Evolutionary conservation across 1,140 invertebrate species (phyloP), one percentile per base, ranked within the genome.

Genomic region (Temnothorax nylanderi): DNA sequence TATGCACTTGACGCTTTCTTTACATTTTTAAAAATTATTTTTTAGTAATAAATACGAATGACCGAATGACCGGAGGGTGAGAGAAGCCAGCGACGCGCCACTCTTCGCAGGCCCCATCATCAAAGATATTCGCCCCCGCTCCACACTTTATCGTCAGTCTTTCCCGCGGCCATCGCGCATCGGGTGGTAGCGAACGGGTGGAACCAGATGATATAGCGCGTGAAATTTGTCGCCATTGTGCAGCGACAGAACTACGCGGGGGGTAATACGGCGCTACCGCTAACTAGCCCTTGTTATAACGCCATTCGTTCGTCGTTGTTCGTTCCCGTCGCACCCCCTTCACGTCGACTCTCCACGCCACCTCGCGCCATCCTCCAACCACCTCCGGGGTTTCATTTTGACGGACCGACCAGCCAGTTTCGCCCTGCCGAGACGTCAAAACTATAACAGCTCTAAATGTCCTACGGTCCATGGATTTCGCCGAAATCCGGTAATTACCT

Each of bases 231-330:
- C 94, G 91, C 92, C 93, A 95, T 95, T 95, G 94, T 95, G 93
- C 91, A 44, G 47, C 86, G 90, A 85, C 84, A 93, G 93, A 94
- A 94, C 92, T 92, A 92, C 91, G 91, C 92, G 92, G 93, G 26
- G 93, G 92, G 91, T 94, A 94, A 94, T 94, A 93, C 93, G 89
- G 88, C 90, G 87, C 84, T 91, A 87, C 87, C 89, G 89, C 94
- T 95, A 95, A 94, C 94, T 95, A 95, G 94, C 94, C 93, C 94
- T 95, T 95, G 94, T 95, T 94, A 94, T 92, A 93, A 93, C 89
- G 90, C 89, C 92, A 91, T 92, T 91, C 89, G 91, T 92, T 93
- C 93, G 91, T 93, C 92, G 92, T 93, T 93, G 92, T 90, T 92
- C 91, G 88, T 84, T 87, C 77, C 77, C 69, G 69, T 58, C 80